Evolutionary conservation across 2,888 invertebrate species (phyloP).

Genomic region (Neuroscelio doddi): DNA sequence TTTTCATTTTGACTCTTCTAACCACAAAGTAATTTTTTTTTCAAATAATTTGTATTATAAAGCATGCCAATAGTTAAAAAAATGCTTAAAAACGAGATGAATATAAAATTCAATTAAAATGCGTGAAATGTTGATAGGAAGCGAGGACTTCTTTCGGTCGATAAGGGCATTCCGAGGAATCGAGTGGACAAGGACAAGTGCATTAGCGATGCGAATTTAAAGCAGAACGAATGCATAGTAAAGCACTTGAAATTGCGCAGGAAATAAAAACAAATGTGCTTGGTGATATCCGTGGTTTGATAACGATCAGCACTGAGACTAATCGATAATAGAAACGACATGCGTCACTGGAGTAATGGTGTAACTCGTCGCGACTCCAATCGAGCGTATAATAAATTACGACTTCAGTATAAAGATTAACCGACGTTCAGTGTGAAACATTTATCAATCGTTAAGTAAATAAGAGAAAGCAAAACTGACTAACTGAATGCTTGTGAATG

Average conservation of each 20-base stretch:
- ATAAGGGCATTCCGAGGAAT: conserved; percentile 15
- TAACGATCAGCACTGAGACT: conserved; percentile 44
- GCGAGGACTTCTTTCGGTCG: not conserved
- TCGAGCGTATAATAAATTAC: conserved; percentile 47
- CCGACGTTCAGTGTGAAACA: conserved; percentile 39
- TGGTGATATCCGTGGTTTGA: conserved; percentile 19
- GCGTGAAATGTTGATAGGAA: too few species aligned
- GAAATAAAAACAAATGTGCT: conserved; percentile 19
- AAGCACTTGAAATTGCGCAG: conserved; percentile 10
- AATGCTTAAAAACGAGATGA: too few species aligned
- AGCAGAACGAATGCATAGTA: conserved; percentile 19
- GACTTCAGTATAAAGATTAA: conserved; percentile 40
- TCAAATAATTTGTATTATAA: too few species aligned
- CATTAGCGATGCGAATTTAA: conserved; percentile 32
- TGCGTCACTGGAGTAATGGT: conserved; percentile 32
- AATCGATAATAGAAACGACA: conserved; percentile 47
- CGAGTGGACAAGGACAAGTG: conserved; percentile 27
- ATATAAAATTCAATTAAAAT: too few species aligned
- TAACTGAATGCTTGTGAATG: not conserved
- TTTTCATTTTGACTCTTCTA: too few species aligned
- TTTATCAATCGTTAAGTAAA: conserved; percentile 48
- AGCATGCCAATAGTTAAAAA: too few species aligned
- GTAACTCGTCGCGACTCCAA: conserved; percentile 41
- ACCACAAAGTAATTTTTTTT: too few species aligned
- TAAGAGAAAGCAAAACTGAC: conserved; percentile 39